Base-by-base conservation (phyloP, 2,797 vertebrate species). In the Chromobotia macracanthus region DNA sequence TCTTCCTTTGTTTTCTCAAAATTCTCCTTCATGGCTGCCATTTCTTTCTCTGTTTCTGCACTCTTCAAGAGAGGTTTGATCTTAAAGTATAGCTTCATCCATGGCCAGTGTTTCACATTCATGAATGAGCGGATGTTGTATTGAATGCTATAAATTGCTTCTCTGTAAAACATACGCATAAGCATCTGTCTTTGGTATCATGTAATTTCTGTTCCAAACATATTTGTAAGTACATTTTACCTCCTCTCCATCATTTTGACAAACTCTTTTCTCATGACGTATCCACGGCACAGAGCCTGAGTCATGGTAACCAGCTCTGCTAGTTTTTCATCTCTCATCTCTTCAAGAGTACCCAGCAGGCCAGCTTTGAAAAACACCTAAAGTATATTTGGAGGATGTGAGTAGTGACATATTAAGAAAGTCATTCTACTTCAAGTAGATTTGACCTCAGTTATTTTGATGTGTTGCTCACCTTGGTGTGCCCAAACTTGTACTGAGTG, bases 61-160 rank as follows among this genome's bases (percentile, higher is more conserved):
- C n/a, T n/a, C n/a, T n/a, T 87, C 69, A 97, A 89, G 23, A 97
- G 93, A 56, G 96, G 95, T 73, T 97, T 97, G 74, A 97, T 96
- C 85, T 92, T 97, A 89, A 97, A 98, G 84, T 95, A 98, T 1
- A 98, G 85, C 84, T 98, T 98, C 96, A 98, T 97, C 96, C 96
- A 98, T 61, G 96, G 95, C 96, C 96, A 98, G 23, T 94, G 93
- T 87, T 98, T 97, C 8, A 98, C 96, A 9, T 96, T 96, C 96
- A 96, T 96, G 91, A 98, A 98, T 7, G 96, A 81, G 0, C 95
- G 93, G 38, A 97, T 41, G 0, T 96, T 97, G 91, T 96, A 97
- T 82, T 95, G 94, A 83, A 95, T 93, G 0, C 89, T 86, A 75
- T 86, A 94, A 71, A 95, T 88, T 21, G 93, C 90, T 1, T 94